Percentiles rank a stretch among this genome's conserved stretches.
phyloP scores from a whole-genome alignment of 1,140 invertebrate species.

The Dryas iulia region DNA sequence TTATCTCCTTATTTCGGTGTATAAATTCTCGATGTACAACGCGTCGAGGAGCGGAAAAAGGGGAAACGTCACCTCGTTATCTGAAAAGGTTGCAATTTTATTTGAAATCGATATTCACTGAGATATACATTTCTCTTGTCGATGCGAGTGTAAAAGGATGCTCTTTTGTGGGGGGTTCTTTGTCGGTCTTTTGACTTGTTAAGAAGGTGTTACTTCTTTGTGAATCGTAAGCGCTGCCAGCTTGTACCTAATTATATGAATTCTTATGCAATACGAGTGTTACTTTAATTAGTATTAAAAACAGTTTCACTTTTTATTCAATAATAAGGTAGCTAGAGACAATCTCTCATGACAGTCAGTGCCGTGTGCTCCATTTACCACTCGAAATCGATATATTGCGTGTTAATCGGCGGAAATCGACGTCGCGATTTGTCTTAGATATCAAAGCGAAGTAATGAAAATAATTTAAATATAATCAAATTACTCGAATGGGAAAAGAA shows the following conservation, averaged over 20 bases:
- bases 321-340: too few species aligned
- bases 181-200: conserved; percentile 25
- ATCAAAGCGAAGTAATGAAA: too few species aligned
- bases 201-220: conserved; percentile 22
- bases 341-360: too few species aligned
- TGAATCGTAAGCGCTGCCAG: background rate
- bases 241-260: background rate
- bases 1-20: conserved; percentile 78
- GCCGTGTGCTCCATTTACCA: too few species aligned
- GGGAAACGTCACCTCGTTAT: conserved; percentile 78
- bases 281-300: background rate
- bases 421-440: too few species aligned
- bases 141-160: conserved; percentile 41
- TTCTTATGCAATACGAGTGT: background rate
- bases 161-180: conserved; percentile 38
- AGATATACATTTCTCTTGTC: conserved; percentile 58
- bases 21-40: conserved; percentile 71
- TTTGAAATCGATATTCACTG: conserved; percentile 78
- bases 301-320: too few species aligned
- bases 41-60: conserved; percentile 63
- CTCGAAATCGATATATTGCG: too few species aligned
- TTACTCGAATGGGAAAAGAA: too few species aligned
- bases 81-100: conserved; percentile 79
- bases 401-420: too few species aligned
- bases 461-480: too few species aligned